Evolutionary conservation across 1,140 invertebrate species (phyloP), one percentile per base, ranked within the genome.

Genomic region (Diabrotica undecimpunctata): DNA sequence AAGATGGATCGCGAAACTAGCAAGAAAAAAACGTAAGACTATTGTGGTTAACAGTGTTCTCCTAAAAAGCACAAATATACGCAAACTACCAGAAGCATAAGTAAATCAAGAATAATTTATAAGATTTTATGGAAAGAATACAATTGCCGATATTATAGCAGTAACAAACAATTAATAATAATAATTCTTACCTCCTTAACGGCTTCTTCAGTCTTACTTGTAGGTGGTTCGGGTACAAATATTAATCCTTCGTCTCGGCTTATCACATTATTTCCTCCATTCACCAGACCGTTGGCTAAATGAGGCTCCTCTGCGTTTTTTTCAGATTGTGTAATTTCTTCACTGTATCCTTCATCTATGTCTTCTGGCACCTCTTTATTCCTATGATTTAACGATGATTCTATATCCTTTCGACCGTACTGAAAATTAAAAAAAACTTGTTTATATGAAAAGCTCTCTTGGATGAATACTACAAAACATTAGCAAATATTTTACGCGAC

Each of bases 401-500:
- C 90, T 64, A 92, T 92, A 75, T 90, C 90, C 78, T 89, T 86
- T 63, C 90, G 81, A 25, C 90, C 90, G 82, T 90, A 92, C 89
- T 91, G 80, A 41, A 84, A 84, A 46, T 65, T 71, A 72, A 54
- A 11, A 25, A 1, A 25, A 25, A 25, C 25, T 25, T 25, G 25
- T 25, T 25, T 25, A 25, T 25, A 25, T 25, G 4, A 25, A 25
- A 25, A 25, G 1, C 1, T 1, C 25, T 25, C 1, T 25, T 25
- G 25, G 25, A 25, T 25, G 25, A 25, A 25, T 25, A 4, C 25
- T 25, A 25, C 25, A 25, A 25, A 25, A 25, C 4, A 25, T 25
- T 25, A 25, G 25, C 25, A 25, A 25, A 25, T 4, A 25, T 25
- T 25, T 25, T 25, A 25, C 25, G 25, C 25, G 25, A 25, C 25